These are phyloP conservation scores for Calyptomena viridis DNA, from an alignment of 2,113 vertebrate species.

Conservation along the genomic window DNA sequence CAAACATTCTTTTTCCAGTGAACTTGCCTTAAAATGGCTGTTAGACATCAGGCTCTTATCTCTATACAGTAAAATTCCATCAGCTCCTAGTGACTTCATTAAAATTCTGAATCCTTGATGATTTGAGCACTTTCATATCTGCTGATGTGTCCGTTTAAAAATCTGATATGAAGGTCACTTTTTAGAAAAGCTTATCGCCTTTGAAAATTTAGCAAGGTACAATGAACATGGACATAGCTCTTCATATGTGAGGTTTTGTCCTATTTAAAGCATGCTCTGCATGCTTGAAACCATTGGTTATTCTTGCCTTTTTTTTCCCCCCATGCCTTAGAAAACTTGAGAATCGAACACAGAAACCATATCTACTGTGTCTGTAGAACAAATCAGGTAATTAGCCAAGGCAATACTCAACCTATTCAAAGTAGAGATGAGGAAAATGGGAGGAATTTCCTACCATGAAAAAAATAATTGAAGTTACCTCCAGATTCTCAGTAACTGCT, in stretches of 20 bases:
- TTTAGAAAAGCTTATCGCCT: background rate
- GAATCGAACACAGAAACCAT: background rate
- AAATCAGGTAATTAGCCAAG: background rate
- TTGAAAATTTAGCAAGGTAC: background rate
- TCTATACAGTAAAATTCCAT: background rate
- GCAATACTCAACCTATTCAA: background rate
- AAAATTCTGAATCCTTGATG: background rate
- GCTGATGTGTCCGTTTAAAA: background rate
- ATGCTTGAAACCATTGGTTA: background rate
- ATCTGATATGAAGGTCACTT: background rate
- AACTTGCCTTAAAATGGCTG: background rate
- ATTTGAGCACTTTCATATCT: background rate
- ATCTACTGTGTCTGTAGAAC: background rate
- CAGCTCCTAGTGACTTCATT: background rate
- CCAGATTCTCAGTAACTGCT: background rate
- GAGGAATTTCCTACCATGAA: background rate
- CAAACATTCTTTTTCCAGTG: background rate
- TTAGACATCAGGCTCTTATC: background rate
- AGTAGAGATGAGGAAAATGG: background rate
- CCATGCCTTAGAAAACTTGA: background rate
- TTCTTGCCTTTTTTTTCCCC: background rate
- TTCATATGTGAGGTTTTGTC: background rate
- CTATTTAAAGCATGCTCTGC: background rate
- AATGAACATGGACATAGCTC: background rate
- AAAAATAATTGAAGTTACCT: conserved; percentile 3